Percentiles rank a stretch among this genome's conserved stretches.
phyloP scores from a whole-genome alignment of 2,888 invertebrate genomes.

The Lottia gigantea region DNA sequence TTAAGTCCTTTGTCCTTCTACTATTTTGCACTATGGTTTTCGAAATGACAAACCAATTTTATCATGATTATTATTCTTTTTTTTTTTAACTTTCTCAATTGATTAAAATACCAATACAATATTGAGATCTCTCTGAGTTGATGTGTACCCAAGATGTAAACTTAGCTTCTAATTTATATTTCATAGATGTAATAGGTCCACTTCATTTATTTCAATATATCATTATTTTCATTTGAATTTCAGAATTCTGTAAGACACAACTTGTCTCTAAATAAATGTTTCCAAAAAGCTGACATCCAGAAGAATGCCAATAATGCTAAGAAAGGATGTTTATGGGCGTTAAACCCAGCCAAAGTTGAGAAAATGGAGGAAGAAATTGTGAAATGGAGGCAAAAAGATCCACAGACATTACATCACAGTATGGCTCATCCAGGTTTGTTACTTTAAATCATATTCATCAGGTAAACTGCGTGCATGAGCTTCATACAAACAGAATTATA shows the following conservation, averaged over 20 bases:
- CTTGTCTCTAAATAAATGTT: conserved; percentile 96
- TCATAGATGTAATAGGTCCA: background rate
- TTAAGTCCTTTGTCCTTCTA: too few relatives aligned
- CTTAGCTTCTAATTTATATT: too few relatives aligned
- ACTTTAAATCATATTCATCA: background rate
- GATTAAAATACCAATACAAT: too few relatives aligned
- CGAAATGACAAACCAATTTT: too few relatives aligned
- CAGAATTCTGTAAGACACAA: conserved; percentile 96
- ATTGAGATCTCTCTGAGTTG: too few relatives aligned
- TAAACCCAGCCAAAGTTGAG: conserved; percentile 92
- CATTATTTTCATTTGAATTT: conserved; percentile 30
- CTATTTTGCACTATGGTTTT: too few relatives aligned
- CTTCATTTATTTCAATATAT: too few relatives aligned
- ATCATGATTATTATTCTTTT: too few relatives aligned
- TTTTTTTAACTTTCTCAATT: too few relatives aligned
- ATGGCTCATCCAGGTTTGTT: conserved; percentile 89
- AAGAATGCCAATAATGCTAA: conserved; percentile 71
- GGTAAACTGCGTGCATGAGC: too few relatives aligned
- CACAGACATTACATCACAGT: conserved; percentile 88
- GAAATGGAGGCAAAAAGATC: conserved; percentile 97
- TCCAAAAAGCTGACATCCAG: conserved; percentile 97
- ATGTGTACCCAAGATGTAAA: too few relatives aligned
- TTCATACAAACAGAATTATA: too few relatives aligned
- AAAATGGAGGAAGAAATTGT: conserved; percentile 99
- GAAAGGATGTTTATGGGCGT: conserved; percentile 87